These are phyloP conservation scores for Apodemus speciosus DNA, from an alignment of 2,113 vertebrate species.

Conservation along the genomic window DNA sequence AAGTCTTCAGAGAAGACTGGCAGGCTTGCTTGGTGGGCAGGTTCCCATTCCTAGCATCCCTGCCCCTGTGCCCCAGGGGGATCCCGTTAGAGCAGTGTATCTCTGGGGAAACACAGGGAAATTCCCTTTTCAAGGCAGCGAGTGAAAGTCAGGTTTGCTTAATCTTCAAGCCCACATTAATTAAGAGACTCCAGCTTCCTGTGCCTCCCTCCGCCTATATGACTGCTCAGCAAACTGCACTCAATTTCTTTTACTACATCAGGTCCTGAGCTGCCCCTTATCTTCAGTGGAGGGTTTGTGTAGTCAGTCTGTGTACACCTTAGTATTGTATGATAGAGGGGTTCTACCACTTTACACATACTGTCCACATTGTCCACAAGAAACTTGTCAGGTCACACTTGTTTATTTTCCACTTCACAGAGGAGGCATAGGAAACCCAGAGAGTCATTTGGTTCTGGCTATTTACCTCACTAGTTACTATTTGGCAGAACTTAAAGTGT, in stretches of 20 bases:
- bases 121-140: slow-evolving; percentile 54
- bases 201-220: neutral
- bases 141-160: neutral
- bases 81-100: neutral
- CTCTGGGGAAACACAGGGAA: slow-evolving; percentile 50
- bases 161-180: slow-evolving; percentile 18
- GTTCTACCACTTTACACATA: neutral
- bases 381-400: slow-evolving; percentile 21
- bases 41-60: neutral
- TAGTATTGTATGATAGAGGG: neutral
- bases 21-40: neutral
- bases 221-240: neutral
- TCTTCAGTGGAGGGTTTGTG: slow-evolving; percentile 21
- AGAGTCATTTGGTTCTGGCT: slow-evolving; percentile 7
- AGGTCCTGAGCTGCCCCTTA: slow-evolving; percentile 3
- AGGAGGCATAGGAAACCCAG: neutral
- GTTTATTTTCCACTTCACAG: neutral
- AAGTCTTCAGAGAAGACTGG: neutral
- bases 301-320: neutral
- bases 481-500: slow-evolving; percentile 36
- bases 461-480: slow-evolving; percentile 26
- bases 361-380: neutral
- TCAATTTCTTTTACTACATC: neutral
- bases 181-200: neutral
- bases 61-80: neutral